These are phyloP conservation scores for Carassius gibelio DNA, from an alignment of 2,113 vertebrate genomes.

Conservation along the genomic window DNA sequence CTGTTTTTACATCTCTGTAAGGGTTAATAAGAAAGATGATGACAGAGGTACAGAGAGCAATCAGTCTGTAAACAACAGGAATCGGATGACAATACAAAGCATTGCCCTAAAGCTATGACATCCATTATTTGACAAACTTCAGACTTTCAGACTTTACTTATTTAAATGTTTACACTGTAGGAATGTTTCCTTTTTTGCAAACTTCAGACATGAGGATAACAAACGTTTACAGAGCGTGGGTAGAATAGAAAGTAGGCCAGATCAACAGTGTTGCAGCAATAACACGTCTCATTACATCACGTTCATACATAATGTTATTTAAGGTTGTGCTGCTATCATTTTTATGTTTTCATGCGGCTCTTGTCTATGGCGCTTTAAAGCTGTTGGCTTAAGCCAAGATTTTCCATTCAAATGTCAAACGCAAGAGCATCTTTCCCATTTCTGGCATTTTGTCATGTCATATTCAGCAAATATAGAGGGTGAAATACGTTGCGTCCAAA, in stretches of 20 bases:
- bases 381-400: constrained; percentile 49
- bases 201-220: constrained; percentile 39
- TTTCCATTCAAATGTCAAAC: constrained; percentile 57
- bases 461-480: constrained; percentile 43
- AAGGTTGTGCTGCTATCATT: constrained; percentile 55
- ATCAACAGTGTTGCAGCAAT: constrained; percentile 53
- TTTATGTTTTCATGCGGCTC: constrained; percentile 50
- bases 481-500: constrained; percentile 45
- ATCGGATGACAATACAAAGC: background rate
- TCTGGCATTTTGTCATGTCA: constrained; percentile 49
- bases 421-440: constrained; percentile 40
- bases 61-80: background rate
- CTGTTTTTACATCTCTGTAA: too few relatives aligned
- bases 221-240: constrained; percentile 15
- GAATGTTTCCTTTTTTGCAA: constrained; percentile 32
- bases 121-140: constrained; percentile 10
- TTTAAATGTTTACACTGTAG: constrained; percentile 27
- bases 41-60: background rate
- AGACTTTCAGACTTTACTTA: constrained; percentile 12
- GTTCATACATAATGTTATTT: constrained; percentile 57
- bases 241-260: constrained; percentile 51
- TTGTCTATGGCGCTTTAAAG: constrained; percentile 35
- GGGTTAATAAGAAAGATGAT: too few relatives aligned
- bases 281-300: constrained; percentile 57
- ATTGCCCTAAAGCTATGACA: constrained; percentile 2